Evolutionary conservation across 1,140 invertebrate genomes (phyloP).

Genomic region (Leptonema lineaticorne): DNA sequence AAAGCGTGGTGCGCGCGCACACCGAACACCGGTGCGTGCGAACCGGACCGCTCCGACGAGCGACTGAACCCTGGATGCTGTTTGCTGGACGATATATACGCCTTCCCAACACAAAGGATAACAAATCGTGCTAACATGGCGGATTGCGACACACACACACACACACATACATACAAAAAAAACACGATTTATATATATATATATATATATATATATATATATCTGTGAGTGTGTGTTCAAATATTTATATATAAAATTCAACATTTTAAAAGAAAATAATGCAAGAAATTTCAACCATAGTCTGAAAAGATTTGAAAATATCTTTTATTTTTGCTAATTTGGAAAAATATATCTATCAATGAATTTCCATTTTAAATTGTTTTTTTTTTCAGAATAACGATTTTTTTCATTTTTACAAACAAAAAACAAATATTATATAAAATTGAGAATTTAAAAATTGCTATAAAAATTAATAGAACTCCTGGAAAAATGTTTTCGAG

Average conservation of each 20-base stretch:
- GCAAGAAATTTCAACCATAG: too few relatives aligned
- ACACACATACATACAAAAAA: neutral
- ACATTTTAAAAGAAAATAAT: too few relatives aligned
- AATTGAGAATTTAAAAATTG: neutral
- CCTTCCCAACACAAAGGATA: neutral
- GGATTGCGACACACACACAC: neutral
- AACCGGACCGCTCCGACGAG: neutral
- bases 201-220: too few relatives aligned
- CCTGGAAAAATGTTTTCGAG: neutral
- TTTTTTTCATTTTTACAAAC: neutral
- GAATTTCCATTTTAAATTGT: too few relatives aligned
- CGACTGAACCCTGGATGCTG: conserved; percentile 5
- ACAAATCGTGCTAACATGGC: neutral
- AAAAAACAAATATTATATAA: neutral
- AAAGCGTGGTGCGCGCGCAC: neutral
- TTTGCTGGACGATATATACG: neutral
- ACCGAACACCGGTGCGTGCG: neutral
- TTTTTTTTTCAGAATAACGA: neutral
- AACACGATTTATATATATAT: too few relatives aligned
- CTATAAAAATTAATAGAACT: neutral
- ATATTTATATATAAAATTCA: too few relatives aligned
- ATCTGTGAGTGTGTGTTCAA: too few relatives aligned
- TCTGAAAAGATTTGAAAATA: too few relatives aligned
- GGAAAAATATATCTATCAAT: too few relatives aligned
- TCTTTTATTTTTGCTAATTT: too few relatives aligned